Evolutionary conservation across 1,140 invertebrate species (phyloP).

Genomic region (Camponotus vicinus): DNA sequence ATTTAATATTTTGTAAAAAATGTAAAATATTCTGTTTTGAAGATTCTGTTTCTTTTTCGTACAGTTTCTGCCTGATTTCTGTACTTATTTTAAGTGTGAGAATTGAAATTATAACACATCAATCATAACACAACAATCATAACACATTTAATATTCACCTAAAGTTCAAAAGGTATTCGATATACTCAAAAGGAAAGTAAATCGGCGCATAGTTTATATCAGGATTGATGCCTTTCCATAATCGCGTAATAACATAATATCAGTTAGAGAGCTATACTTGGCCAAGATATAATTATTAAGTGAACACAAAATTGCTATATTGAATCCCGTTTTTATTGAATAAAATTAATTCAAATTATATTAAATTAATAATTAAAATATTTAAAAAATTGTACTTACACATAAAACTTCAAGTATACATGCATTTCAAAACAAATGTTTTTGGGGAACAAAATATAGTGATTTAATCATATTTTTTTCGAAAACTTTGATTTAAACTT

Average conservation of each 20-base stretch:
- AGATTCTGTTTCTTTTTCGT: background rate
- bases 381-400: background rate
- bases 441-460: background rate
- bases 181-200: constrained; percentile 59
- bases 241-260: constrained; percentile 37
- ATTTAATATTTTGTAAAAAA: background rate
- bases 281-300: background rate
- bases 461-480: background rate
- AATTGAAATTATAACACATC: constrained; percentile 25
- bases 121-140: too few relatives aligned
- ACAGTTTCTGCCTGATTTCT: background rate
- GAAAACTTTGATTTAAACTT: background rate
- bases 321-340: background rate
- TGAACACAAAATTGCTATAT: background rate
- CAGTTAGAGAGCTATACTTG: background rate
- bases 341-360: background rate
- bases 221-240: constrained; percentile 45
- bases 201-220: constrained; percentile 34
- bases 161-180: constrained; percentile 33
- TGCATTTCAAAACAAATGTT: background rate
- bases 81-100: background rate
- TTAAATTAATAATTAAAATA: background rate
- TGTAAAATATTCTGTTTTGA: too few relatives aligned
- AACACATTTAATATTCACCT: background rate
- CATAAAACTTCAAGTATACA: background rate